Evolutionary conservation across 2,113 vertebrate species (phyloP).

Genomic region (Callorhinus ursinus): DNA sequence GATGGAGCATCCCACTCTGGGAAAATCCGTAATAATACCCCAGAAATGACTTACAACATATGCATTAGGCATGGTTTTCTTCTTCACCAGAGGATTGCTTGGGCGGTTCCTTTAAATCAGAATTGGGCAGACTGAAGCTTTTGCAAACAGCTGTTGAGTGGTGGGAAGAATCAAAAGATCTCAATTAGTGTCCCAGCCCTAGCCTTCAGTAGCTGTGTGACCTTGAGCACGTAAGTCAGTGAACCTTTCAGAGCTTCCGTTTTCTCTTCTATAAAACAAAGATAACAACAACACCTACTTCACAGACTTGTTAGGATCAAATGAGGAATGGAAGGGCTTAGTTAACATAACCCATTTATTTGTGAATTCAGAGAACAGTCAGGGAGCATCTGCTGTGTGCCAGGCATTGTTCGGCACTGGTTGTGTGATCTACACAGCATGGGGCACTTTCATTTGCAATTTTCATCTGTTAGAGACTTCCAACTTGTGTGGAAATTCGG

Average conservation of each 20-base stretch:
- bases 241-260: not conserved
- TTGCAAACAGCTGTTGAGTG: not conserved
- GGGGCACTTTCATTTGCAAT: not conserved
- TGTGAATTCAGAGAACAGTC: not conserved
- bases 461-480: not conserved
- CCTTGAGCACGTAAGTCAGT: not conserved
- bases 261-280: not conserved
- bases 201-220: not conserved
- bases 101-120: not conserved
- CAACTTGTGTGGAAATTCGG: not conserved
- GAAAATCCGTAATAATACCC: not conserved
- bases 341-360: not conserved
- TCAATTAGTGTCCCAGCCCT: not conserved
- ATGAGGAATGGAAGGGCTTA: not conserved
- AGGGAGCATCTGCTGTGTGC: not conserved
- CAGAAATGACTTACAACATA: not conserved
- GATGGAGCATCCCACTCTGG: not conserved
- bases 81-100: not conserved
- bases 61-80: not conserved
- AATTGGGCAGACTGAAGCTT: not conserved
- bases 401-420: not conserved
- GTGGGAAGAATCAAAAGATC: not conserved
- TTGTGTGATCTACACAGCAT: not conserved
- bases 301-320: not conserved
- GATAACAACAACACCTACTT: not conserved